A percentile compares a stretch with the other conserved stretches of the same genome.
Conservation (phyloP, 2,888 invertebrate genomes). For the Acanthosoma haemorrhoidale region DNA sequence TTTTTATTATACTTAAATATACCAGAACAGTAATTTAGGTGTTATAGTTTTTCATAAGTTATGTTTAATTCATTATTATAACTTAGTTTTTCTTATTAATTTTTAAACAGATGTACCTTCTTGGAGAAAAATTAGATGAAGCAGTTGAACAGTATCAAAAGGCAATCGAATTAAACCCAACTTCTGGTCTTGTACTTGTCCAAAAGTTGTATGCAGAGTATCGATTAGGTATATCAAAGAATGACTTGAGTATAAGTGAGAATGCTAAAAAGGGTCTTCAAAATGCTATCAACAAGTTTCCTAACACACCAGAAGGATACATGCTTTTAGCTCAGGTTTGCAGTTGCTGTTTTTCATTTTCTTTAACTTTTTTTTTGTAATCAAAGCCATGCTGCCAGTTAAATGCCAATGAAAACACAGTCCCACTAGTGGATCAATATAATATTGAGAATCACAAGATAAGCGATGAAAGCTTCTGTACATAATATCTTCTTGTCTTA, state of each 20-base stretch:
- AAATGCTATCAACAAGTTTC: constrained; percentile 44
- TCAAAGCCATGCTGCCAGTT: too few relatives aligned
- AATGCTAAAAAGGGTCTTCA: constrained; percentile 67
- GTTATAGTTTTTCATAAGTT: not conserved
- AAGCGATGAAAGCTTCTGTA: too few relatives aligned
- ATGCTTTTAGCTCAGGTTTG: constrained; percentile 36
- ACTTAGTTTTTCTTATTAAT: not conserved
- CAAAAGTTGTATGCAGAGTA: constrained; percentile 90
- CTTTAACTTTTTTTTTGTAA: too few relatives aligned
- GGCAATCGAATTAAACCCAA: constrained; percentile 73
- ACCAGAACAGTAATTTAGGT: not conserved
- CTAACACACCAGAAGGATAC: constrained; percentile 30
- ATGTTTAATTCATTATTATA: not conserved
- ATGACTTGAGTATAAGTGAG: constrained; percentile 57
- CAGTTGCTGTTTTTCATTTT: not conserved
- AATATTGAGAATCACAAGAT: too few relatives aligned
- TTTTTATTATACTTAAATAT: not conserved
- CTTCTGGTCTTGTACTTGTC: constrained; percentile 78
- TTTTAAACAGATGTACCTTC: constrained; percentile 65
- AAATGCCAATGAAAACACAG: too few relatives aligned
- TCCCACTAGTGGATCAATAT: too few relatives aligned
- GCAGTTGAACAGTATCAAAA: constrained; percentile 78
- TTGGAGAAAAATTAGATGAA: constrained; percentile 73
- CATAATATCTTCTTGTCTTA: too few relatives aligned
- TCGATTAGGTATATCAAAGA: constrained; percentile 59